Base-by-base conservation (phyloP, 2,888 invertebrate genomes). In the Epirrhoe alternata region DNA sequence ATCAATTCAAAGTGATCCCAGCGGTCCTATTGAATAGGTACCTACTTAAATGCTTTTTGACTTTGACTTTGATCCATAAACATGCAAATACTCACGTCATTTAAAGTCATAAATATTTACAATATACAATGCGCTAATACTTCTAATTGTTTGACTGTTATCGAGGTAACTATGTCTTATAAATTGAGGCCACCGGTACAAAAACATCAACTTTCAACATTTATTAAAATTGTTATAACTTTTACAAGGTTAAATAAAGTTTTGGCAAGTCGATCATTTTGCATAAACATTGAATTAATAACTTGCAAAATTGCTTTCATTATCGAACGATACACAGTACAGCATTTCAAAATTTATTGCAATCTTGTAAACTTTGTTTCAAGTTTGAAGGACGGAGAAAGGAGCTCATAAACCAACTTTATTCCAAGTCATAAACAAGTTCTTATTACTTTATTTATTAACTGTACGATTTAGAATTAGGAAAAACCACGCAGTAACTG, bases 371-470 rank as follows among this genome's bases (percentile, higher is more conserved):
- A 35, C 12, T 42, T 42, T 42, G 12, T 16, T 55, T 57, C 35
- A 54, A 35, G 49, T 53, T 31, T 53, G 53, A 61, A 53, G 60
- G 53, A 61, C 60, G 31, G 60, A 58, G 53, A 53, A 35, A 38
- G 42, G 33, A 12, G 38, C 38, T 42, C 38, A 12, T 42, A 42
- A 42, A 42, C 12, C 38, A 42, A 42, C 38, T 42, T 42, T 42
- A 33, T 7, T 6, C 33, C 12, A 42, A 42, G 38, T 42, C 12
- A 12, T 42, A 42, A 42, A 42, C 12, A 42, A 42, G 12, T 4
- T 12, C 12, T 42, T 42, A 8, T 4, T 42, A 42, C 38, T 42
- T 42, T 42, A 42, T 42, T 42, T 42, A 42, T 10, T 14, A 14
- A 47, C 47, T 14, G 47, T 5, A 16, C 6, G 5, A 7, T 42